Conservation (phyloP, 2,888 invertebrate genomes). For the Leptura quadrifasciata region DNA sequence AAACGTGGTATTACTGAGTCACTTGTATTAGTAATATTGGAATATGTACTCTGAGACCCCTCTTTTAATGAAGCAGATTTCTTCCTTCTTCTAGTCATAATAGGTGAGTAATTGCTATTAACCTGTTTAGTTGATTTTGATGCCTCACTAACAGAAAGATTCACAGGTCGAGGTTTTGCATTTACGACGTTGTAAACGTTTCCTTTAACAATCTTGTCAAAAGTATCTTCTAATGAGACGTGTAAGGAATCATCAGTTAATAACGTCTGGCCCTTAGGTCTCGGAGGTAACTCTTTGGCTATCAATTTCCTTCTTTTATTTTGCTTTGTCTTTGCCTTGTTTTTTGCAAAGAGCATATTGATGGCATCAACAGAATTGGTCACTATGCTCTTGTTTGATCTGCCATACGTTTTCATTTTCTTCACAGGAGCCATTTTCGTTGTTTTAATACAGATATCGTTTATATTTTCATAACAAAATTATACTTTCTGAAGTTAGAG, state of each 20-base stretch:
- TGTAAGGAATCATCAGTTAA: constrained; percentile 58
- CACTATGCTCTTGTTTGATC: constrained; percentile 46
- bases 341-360: constrained; percentile 57
- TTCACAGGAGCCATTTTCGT: constrained; percentile 47
- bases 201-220: constrained; percentile 61
- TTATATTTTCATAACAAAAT: not conserved
- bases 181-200: constrained; percentile 30
- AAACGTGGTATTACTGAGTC: constrained; percentile 35
- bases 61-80: constrained; percentile 16
- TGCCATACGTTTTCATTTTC: constrained; percentile 47
- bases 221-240: constrained; percentile 60
- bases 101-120: constrained; percentile 38
- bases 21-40: constrained; percentile 7
- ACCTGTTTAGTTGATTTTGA: constrained; percentile 33
- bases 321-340: constrained; percentile 51
- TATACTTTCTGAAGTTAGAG: no score
- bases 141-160: constrained; percentile 13
- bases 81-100: constrained; percentile 41
- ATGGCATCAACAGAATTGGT: constrained; percentile 53
- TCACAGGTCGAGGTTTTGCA: not conserved
- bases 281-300: constrained; percentile 53
- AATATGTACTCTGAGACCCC: not conserved
- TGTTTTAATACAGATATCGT: constrained; percentile 32
- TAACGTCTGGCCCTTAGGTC: constrained; percentile 41
- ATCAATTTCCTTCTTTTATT: constrained; percentile 46